Evolutionary conservation across 2,888 invertebrate genomes (phyloP).

Genomic region (Trichacis sp.): DNA sequence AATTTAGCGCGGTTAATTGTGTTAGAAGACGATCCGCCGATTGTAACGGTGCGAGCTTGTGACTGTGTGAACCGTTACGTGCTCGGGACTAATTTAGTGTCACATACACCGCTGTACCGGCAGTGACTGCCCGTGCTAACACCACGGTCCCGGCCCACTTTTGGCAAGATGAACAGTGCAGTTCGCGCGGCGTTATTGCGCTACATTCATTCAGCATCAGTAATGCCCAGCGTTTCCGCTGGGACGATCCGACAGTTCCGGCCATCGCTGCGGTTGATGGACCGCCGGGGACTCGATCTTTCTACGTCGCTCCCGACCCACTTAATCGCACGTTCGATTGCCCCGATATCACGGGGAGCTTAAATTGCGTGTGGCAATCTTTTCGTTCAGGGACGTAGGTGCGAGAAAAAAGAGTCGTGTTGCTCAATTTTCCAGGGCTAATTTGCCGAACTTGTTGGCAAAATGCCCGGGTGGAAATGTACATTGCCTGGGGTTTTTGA

Average conservation of each 20-base stretch:
- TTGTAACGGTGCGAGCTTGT: slow-evolving; percentile 31
- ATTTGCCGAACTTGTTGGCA: too few species aligned
- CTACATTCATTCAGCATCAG: slow-evolving; percentile 48
- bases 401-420: too few species aligned
- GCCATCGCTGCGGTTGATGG: too few species aligned
- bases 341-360: neutral
- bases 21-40: slow-evolving; percentile 30
- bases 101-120: slow-evolving; percentile 42
- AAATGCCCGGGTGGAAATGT: too few species aligned
- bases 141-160: slow-evolving; percentile 14
- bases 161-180: slow-evolving; percentile 51
- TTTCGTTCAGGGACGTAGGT: too few species aligned
- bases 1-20: slow-evolving; percentile 29
- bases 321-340: slow-evolving; percentile 30
- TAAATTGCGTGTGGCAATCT: neutral
- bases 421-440: too few species aligned
- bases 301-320: slow-evolving; percentile 24
- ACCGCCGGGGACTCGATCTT: slow-evolving; percentile 25
- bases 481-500: too few species aligned
- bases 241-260: too few species aligned
- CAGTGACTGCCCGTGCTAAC: slow-evolving; percentile 14
- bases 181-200: slow-evolving; percentile 49
- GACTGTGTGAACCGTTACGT: slow-evolving; percentile 31
- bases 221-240: slow-evolving; percentile 20
- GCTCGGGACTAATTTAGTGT: slow-evolving; percentile 54